These are phyloP conservation scores for Heteromyza rotundicornis DNA, from an alignment of 2,888 invertebrate species.

Conservation along the genomic window DNA sequence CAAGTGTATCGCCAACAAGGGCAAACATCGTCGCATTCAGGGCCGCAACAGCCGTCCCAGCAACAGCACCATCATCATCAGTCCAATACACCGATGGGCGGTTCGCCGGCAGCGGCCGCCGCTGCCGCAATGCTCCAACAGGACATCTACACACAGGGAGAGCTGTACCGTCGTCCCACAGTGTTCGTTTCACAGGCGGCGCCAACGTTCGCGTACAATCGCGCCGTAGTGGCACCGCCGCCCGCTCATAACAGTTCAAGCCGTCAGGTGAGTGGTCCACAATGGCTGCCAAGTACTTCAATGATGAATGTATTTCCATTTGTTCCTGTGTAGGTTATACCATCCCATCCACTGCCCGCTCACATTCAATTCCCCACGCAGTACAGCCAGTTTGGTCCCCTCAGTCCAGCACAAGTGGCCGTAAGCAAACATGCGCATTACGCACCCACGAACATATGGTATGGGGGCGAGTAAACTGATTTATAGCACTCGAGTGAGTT, in stretches of 20 bases:
- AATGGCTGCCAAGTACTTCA: too few species aligned
- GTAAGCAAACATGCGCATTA: slow-evolving; percentile 63
- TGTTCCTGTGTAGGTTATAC: slow-evolving; percentile 65
- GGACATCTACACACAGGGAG: slow-evolving; percentile 63
- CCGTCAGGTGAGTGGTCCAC: slow-evolving; percentile 60
- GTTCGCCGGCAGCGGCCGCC: slow-evolving; percentile 54
- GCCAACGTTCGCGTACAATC: slow-evolving; percentile 60
- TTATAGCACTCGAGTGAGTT: slow-evolving; percentile 58
- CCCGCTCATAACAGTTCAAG: slow-evolving; percentile 63
- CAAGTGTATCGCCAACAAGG: slow-evolving; percentile 60
- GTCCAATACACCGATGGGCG: slow-evolving; percentile 62
- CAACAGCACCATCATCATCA: slow-evolving; percentile 65
- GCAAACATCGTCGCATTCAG: slow-evolving; percentile 40
- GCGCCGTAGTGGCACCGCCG: slow-evolving; percentile 61
- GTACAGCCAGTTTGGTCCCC: slow-evolving; percentile 65
- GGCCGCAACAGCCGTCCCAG: slow-evolving; percentile 42
- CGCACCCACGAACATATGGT: slow-evolving; percentile 63
- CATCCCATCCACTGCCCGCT: slow-evolving; percentile 80
- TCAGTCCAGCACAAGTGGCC: slow-evolving; percentile 63
- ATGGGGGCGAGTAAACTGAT: slow-evolving; percentile 60
- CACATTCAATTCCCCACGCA: slow-evolving; percentile 80
- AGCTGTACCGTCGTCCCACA: slow-evolving; percentile 71
- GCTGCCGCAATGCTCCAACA: slow-evolving; percentile 59
- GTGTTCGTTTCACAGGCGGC: slow-evolving; percentile 71
- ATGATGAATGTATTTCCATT: too few species aligned